Conservation (phyloP, 2,888 invertebrate species). For the Athetis lepigone region DNA sequence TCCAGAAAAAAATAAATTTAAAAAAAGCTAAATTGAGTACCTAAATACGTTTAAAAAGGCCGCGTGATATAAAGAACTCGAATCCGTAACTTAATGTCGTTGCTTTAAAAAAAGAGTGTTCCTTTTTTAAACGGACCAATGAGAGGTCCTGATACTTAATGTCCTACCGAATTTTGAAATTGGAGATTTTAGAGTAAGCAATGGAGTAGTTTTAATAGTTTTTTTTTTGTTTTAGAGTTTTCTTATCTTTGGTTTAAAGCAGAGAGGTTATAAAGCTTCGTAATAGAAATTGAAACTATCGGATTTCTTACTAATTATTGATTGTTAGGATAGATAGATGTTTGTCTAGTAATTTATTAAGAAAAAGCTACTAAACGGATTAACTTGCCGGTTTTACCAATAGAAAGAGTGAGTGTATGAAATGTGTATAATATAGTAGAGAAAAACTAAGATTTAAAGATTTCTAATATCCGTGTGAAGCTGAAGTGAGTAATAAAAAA, state of each 20-base stretch:
- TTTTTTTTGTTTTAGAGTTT: conserved; percentile 31
- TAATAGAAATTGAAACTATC: too few relatives aligned
- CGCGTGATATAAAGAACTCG: conserved; percentile 67
- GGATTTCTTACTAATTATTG: too few relatives aligned
- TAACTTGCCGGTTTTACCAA: too few relatives aligned
- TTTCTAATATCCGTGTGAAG: too few relatives aligned
- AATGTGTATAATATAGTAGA: too few relatives aligned
- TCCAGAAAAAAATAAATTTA: conserved; percentile 26
- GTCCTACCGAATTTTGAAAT: conserved; percentile 87
- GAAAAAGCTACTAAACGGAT: too few relatives aligned
- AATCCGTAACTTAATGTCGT: conserved; percentile 66
- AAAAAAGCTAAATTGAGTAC: conserved; percentile 64
- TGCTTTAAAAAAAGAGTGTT: conserved; percentile 70
- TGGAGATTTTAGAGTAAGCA: conserved; percentile 70
- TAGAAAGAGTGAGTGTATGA: too few relatives aligned
- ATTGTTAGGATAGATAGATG: too few relatives aligned
- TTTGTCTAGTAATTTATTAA: too few relatives aligned
- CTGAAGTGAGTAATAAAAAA: too few relatives aligned
- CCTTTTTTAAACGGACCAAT: conserved; percentile 83
- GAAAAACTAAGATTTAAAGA: too few relatives aligned
- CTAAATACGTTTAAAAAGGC: conserved; percentile 67
- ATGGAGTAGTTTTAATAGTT: conserved; percentile 45
- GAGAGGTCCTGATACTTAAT: conserved; percentile 83
- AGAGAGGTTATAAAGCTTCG: background rate
- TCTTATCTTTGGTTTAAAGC: conserved; percentile 5